Evolutionary conservation across 1,140 invertebrate species (phyloP), one percentile per base, ranked within the genome.

Genomic region (Brachionus rubens): DNA sequence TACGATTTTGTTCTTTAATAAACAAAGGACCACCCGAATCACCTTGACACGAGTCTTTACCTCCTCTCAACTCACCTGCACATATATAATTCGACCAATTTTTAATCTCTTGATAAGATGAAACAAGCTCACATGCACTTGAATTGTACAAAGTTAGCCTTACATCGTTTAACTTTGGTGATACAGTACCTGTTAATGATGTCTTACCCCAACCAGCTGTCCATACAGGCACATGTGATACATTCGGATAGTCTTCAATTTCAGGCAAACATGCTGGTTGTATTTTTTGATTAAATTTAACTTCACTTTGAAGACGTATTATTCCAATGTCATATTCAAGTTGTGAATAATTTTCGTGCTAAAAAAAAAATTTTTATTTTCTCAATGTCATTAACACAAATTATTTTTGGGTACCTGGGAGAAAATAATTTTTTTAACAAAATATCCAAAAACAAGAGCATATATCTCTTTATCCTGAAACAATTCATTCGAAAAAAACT

Each of bases 21-120:
- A 47, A 59, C 3, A 75, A 12, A 28, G 48, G 40, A 14, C 40
- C 40, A 21, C 72, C 72, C 16, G 48, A 54, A 19, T 75, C 72
- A 24, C 68, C 72, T 56, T 75, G 72, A n/a, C 72, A 75, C 14
- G 72, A 50, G 19, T 75, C 72, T 40, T 48, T 46, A 36, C 48
- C 72, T 7, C 72, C 72, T 4, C 40, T 24, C 0, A 43, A 54
- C 24, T 56, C 50, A 19, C 72, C 72, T 14, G 48, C 48, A 30
- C 72, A 75, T 28, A 75, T 12, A 50, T 75, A 46, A 5, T 28
- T 43, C 12, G 46, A 50, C 72, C 72, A 75, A 50, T 75, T 40
- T 9, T 2, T 56, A 28, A 70, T 70, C 14, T 28, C 46, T 36
- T 28, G 40, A 46, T 21, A 43, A n/a, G 52, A 33, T 2, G 40